Base-by-base conservation (phyloP, 2,888 invertebrate genomes). In the Morinoia aosen region DNA sequence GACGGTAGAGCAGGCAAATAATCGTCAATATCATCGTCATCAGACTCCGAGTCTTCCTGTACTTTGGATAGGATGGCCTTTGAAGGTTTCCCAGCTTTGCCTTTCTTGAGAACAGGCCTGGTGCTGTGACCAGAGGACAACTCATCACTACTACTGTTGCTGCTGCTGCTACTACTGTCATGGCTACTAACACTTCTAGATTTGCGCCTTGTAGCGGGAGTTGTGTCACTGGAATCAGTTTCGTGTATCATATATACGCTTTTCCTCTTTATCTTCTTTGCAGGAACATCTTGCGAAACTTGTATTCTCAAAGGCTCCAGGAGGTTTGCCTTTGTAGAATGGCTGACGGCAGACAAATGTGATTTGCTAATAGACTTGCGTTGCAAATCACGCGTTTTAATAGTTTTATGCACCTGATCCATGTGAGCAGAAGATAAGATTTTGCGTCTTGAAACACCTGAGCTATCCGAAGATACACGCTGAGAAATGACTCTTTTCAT, bases 241-340 rank as follows among this genome's bases (percentile, higher is more conserved):
- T 93, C 93, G 57, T 93, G 57, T 57, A 57, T 57, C 10, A 93
- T 48, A 33, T 93, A 93, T 25, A 93, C 33, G 16, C 93, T 56
- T 25, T 56, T 48, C 39, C 40, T 40, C 90, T 90, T 57, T 3
- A 16, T 93, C 12, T 57, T 93, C n/a, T 93, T 93, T 25, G 58
- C 33, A 93, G 93, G 93, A 57, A 93, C 93, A 57, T 57, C 93
- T 93, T 93, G 93, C 8, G 93, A 93, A 57, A 93, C 93, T n/a
- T 93, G 93, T 57, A 93, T 93, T 57, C 93, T 56, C 56, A 93
- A 57, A 33, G 93, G 93, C 10, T 93, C 93, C 8, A 93, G 93
- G 14, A 93, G 58, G 16, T 57, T 39, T n/a, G 39, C 12, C 33
- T 93, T 93, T 0, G 33, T 19, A n/a, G 93, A 56, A 93, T 56